Evolutionary conservation across 2,797 vertebrate genomes (phyloP).

Genomic region (Acanthiza pusilla): DNA sequence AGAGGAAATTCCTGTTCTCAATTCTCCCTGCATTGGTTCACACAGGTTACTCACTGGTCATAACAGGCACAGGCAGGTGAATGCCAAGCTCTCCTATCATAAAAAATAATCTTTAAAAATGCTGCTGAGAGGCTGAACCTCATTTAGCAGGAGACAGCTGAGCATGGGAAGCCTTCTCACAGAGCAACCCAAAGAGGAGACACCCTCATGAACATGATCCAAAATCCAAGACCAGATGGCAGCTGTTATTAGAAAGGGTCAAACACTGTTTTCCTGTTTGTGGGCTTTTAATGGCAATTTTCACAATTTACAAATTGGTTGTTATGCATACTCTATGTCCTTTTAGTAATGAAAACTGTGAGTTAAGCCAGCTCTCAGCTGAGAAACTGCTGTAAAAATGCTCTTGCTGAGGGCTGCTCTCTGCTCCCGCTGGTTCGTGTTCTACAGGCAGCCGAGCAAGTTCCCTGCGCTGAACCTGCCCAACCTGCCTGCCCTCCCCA

Average conservation of each 20-base stretch:
- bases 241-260: background rate
- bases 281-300: conserved; percentile 45
- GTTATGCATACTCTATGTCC: background rate
- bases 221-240: background rate
- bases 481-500: background rate
- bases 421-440: background rate
- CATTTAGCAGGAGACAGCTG: background rate
- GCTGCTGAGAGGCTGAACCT: background rate
- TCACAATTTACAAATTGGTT: conserved; percentile 37
- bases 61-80: background rate
- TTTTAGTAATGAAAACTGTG: background rate
- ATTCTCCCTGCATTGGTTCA: background rate
- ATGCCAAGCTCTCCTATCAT: background rate
- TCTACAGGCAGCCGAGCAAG: background rate
- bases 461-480: background rate
- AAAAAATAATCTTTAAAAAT: background rate
- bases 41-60: background rate
- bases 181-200: background rate
- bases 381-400: background rate
- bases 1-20: background rate
- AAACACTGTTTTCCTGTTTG: background rate
- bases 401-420: background rate
- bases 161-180: accelerated
- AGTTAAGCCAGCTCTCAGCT: background rate
- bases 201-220: background rate